These are phyloP conservation scores for Hedya salicella DNA, from an alignment of 2,888 invertebrate species.

Conservation along the genomic window DNA sequence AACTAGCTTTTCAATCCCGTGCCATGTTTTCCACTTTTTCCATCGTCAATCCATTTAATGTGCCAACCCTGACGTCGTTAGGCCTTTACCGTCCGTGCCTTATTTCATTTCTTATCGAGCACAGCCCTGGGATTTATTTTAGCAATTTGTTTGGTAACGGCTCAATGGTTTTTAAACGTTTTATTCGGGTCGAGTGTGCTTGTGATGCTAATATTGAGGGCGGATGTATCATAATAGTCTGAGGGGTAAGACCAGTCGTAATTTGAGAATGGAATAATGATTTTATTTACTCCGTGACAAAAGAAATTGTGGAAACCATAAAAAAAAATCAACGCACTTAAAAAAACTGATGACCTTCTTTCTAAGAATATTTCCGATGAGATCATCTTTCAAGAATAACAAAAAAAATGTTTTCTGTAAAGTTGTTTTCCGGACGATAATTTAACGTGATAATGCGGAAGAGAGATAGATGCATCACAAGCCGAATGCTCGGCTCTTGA, in stretches of 20 bases:
- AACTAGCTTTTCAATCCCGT: constrained; percentile 57
- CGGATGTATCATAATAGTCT: constrained; percentile 23
- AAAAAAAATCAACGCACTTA: too few species aligned
- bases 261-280: too few species aligned
- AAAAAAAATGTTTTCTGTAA: too few species aligned
- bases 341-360: too few species aligned
- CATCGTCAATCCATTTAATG: constrained; percentile 58
- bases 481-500: too few species aligned
- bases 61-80: constrained; percentile 49
- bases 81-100: constrained; percentile 47
- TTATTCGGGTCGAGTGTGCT: constrained; percentile 13
- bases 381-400: too few species aligned
- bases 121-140: constrained; percentile 28
- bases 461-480: too few species aligned
- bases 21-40: constrained; percentile 58
- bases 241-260: not conserved
- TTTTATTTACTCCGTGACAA: too few species aligned
- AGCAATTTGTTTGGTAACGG: constrained; percentile 28
- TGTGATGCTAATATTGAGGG: constrained; percentile 17
- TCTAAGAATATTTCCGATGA: too few species aligned
- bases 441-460: too few species aligned
- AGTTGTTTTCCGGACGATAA: too few species aligned
- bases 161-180: constrained; percentile 31
- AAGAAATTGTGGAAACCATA: too few species aligned
- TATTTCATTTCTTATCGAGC: constrained; percentile 39